phyloP scores from a whole-genome alignment of 23 tunicate genomes.

The Halocynthia aurantium region DNA sequence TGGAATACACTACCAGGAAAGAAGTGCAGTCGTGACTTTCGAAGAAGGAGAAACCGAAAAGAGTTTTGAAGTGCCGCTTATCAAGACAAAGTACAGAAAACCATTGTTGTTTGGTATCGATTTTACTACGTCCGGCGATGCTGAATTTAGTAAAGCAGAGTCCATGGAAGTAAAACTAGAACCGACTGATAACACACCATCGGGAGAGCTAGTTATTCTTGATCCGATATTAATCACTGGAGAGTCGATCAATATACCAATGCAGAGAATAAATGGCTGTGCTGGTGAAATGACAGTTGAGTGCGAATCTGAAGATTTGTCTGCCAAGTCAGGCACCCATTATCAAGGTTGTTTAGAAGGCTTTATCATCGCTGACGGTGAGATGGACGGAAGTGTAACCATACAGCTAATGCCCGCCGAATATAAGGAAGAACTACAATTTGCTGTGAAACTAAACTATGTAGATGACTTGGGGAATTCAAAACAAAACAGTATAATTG shows the following conservation, averaged over 20 bases:
- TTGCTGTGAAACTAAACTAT: too few relatives aligned
- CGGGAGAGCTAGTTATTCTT: slow-evolving; percentile 6
- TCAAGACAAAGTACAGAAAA: slow-evolving; percentile 28
- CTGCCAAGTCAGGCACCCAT: slow-evolving; percentile 21
- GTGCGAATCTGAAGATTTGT: slow-evolving; percentile 11
- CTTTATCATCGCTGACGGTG: too few relatives aligned
- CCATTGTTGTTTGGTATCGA: slow-evolving; percentile 13
- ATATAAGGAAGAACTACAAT: too few relatives aligned
- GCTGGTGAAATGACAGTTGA: slow-evolving; percentile 22
- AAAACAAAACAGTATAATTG: too few relatives aligned
- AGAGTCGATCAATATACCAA: slow-evolving; percentile 13
- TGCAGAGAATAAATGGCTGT: slow-evolving; percentile 21
- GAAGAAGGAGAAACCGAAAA: slow-evolving; percentile 44
- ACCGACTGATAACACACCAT: slow-evolving; percentile 25
- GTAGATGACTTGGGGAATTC: too few relatives aligned
- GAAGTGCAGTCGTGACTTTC: slow-evolving; percentile 8
- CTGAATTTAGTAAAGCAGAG: too few relatives aligned
- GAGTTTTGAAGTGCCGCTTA: slow-evolving; percentile 10
- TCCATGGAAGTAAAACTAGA: background rate
- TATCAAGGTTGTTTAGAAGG: background rate
- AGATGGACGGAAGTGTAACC: too few relatives aligned
- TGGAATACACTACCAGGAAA: slow-evolving; percentile 27
- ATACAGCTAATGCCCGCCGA: too few relatives aligned
- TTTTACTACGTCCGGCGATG: background rate
- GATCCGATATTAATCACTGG: background rate